A percentile compares a stretch with the other conserved stretches of the same genome.
These are phyloP conservation scores for Taeniopygia guttata DNA, from an alignment of 2,797 vertebrate genomes.

Conservation along the genomic window DNA sequence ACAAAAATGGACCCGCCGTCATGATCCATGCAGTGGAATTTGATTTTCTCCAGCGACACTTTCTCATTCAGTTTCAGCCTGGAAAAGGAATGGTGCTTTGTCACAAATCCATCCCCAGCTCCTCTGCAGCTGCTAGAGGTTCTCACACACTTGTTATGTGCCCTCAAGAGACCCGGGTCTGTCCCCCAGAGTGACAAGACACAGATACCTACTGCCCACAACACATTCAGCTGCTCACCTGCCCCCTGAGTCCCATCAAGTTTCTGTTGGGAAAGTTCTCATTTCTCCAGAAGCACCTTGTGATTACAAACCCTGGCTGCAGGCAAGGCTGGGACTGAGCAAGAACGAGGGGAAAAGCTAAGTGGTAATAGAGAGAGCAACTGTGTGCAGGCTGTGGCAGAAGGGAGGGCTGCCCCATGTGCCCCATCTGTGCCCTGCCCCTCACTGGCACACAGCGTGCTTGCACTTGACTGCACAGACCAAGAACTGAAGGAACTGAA, in stretches of 20 bases:
- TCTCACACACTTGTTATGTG: accelerated
- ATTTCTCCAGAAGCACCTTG: neutral
- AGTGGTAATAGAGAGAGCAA: neutral
- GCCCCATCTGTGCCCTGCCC: neutral
- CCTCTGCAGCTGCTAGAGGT: neutral
- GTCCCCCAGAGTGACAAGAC: neutral
- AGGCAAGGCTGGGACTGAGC: neutral
- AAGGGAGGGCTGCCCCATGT: neutral
- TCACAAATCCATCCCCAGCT: neutral
- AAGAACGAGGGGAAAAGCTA: neutral
- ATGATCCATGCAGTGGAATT: constrained; percentile 85
- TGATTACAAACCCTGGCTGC: neutral
- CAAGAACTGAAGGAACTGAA: neutral
- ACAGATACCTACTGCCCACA: neutral
- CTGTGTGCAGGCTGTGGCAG: accelerated
- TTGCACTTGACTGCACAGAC: neutral
- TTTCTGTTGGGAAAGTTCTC: neutral
- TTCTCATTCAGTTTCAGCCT: constrained; percentile 82
- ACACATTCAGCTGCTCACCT: accelerated
- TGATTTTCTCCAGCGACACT: constrained; percentile 81
- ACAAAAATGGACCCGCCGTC: constrained; percentile 77
- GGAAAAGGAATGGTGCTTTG: neutral
- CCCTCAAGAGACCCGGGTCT: neutral
- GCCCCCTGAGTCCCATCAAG: accelerated
- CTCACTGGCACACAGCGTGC: neutral